Evolutionary conservation across 1,140 invertebrate genomes (phyloP).

Genomic region (Brachionus rotundiformis): DNA sequence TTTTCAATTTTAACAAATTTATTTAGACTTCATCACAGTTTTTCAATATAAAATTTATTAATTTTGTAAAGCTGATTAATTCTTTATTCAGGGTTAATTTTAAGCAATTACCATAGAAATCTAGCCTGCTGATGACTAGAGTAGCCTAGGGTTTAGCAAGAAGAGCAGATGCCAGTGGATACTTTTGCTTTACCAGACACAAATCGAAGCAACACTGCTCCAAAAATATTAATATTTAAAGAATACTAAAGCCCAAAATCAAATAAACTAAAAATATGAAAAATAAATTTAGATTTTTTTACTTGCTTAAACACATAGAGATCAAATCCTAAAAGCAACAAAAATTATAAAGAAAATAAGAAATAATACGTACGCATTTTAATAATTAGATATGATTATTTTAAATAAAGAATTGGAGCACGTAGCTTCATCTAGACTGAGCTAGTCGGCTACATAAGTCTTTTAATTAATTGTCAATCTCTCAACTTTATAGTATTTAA

Average conservation of each 20-base stretch:
- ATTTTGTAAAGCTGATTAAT: not conserved
- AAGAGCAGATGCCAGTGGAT: not conserved
- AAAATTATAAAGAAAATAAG: not conserved
- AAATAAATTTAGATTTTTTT: slow-evolving; percentile 41
- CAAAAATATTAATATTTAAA: slow-evolving; percentile 2
- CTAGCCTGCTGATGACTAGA: not conserved
- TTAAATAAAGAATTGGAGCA: not conserved
- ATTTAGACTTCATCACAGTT: not conserved
- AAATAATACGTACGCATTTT: slow-evolving; percentile 24
- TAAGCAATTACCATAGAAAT: not conserved
- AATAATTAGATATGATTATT: not conserved
- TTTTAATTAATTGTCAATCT: not conserved
- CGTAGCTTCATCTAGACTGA: not conserved
- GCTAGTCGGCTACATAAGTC: not conserved
- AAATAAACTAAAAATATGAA: slow-evolving; percentile 3
- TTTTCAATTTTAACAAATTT: not conserved
- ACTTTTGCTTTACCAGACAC: not conserved
- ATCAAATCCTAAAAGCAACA: slow-evolving; percentile 14
- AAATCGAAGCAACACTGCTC: not conserved
- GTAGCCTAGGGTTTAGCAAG: not conserved
- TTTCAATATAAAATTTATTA: not conserved
- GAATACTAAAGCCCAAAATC: not conserved
- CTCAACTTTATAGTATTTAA: not conserved
- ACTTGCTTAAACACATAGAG: slow-evolving; percentile 25
- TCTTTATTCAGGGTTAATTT: not conserved